Base-by-base conservation (phyloP, 2,888 invertebrate genomes). In the Cryptus armator region DNA sequence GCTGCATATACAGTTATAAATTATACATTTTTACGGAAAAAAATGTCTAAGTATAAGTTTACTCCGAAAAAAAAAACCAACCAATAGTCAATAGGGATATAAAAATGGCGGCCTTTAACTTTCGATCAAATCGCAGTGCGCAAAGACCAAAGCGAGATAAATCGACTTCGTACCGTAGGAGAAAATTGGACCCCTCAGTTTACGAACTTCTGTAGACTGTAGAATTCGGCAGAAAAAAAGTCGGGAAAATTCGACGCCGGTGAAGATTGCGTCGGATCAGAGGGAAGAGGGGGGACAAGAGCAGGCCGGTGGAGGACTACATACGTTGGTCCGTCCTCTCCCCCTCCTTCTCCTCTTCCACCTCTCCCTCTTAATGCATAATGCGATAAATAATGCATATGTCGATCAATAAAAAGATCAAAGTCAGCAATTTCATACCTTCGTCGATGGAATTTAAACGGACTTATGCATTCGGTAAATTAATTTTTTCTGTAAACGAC, bases 241-340 rank as follows among this genome's bases (percentile, higher is more conserved):
- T 32, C 3, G 19, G 32, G 16, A 29, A 19, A n/a, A 48, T 48
- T 19, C n/a, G 10, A 16, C 16, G 48, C 7, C 29, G 24, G 51
- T 77, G 67, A 72, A 77, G 68, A 29, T 66, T 64, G 9, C 37
- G 70, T 64, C 44, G 16, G 46, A 43, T 44, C 48, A 74, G 82
- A 48, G 70, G 64, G 86, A 24, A 80, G 51, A 79, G 86, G 81
- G 85, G 59, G 86, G 53, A 85, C 83, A 86, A 81, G 84, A 75
- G 86, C 87, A 75, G 87, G 84, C 88, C 86, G 87, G 87, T 88
- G 87, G 87, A 86, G 87, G 87, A 88, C 90, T 90, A 89, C 89
- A 89, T 91, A 91, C 91, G 7, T 89, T 62, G 14, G 90, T 90
- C 87, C 88, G 88, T 89, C 89, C 90, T 89, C 88, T 86, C 89